Percentiles rank a stretch among this genome's conserved stretches.
Evolutionary conservation across 2,113 vertebrate species (phyloP).

Genomic region (Lucifuga dentata): DNA sequence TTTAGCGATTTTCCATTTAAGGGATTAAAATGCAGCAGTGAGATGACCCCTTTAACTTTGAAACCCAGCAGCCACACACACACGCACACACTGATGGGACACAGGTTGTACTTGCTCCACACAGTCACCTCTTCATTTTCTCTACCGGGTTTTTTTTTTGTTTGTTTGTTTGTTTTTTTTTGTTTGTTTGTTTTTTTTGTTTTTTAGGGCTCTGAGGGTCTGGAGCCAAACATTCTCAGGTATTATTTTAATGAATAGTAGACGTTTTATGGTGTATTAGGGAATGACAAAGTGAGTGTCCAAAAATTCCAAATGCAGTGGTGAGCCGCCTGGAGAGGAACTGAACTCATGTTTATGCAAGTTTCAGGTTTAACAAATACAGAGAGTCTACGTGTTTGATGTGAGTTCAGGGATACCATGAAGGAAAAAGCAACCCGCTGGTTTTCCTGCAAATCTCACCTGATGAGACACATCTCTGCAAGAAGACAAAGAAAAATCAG

Average conservation of each 20-base stretch:
- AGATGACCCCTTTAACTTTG: conserved; percentile 64
- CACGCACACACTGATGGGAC: conserved; percentile 6
- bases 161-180: conserved; percentile 12
- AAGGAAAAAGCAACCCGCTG: conserved; percentile 10
- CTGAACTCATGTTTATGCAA: conserved; percentile 67
- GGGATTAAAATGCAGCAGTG: conserved; percentile 66
- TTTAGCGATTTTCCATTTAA: conserved; percentile 68
- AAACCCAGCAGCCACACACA: conserved; percentile 19
- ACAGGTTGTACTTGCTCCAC: no score
- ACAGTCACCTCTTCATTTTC: conserved; percentile 4
- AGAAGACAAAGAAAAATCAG: neutral
- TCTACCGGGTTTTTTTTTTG: neutral
- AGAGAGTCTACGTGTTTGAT: conserved; percentile 46
- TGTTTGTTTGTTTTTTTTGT: conserved; percentile 11
- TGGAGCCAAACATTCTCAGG: neutral
- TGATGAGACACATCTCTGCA: neutral
- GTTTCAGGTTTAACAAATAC: conserved; percentile 46
- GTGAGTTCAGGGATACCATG: conserved; percentile 25
- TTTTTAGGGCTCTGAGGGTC: conserved; percentile 4
- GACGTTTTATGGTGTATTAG: conserved; percentile 34
- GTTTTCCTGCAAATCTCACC: neutral
- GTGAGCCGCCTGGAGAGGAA: conserved; percentile 43
- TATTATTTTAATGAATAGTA: conserved; percentile 38
- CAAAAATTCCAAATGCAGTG: conserved; percentile 41
- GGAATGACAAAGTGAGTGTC: conserved; percentile 28